Evolutionary conservation across 2,113 vertebrate species (phyloP).

Genomic region (Mustelus asterias): DNA sequence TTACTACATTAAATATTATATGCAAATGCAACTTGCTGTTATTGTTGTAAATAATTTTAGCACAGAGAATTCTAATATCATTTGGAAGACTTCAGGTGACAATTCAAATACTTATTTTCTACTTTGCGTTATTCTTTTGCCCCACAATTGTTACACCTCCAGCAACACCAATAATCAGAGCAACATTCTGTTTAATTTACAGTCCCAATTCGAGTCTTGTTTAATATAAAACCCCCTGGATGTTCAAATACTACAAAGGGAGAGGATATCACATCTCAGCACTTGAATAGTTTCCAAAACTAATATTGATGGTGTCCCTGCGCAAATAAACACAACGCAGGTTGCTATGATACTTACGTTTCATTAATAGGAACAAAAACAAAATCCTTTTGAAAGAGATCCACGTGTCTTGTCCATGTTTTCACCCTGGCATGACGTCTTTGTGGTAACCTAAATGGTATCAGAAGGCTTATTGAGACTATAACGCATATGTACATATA

Average conservation of each 20-base stretch:
- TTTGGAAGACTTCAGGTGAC: neutral
- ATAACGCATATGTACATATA: slow-evolving; percentile 6
- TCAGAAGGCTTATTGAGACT: neutral
- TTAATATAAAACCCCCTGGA: neutral
- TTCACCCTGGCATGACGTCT: slow-evolving; percentile 89
- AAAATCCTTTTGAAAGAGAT: slow-evolving; percentile 97
- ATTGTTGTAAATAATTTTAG: neutral
- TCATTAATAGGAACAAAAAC: slow-evolving; percentile 98
- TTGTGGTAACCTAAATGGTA: slow-evolving; percentile 76
- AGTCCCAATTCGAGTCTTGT: neutral
- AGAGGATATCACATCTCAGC: neutral
- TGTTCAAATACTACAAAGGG: too few relatives aligned
- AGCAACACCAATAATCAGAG: neutral
- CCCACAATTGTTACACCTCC: neutral
- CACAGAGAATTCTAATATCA: neutral
- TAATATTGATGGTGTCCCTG: neutral
- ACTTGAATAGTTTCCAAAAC: neutral
- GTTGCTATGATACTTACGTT: slow-evolving; percentile 71
- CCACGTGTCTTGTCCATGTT: slow-evolving; percentile 95
- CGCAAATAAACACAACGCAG: neutral
- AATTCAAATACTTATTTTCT: neutral
- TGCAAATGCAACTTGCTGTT: neutral
- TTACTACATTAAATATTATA: neutral
- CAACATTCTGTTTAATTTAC: neutral
- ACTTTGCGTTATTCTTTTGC: neutral